Conservation (phyloP, 2,797 vertebrate species). For the Lates japonicus region DNA sequence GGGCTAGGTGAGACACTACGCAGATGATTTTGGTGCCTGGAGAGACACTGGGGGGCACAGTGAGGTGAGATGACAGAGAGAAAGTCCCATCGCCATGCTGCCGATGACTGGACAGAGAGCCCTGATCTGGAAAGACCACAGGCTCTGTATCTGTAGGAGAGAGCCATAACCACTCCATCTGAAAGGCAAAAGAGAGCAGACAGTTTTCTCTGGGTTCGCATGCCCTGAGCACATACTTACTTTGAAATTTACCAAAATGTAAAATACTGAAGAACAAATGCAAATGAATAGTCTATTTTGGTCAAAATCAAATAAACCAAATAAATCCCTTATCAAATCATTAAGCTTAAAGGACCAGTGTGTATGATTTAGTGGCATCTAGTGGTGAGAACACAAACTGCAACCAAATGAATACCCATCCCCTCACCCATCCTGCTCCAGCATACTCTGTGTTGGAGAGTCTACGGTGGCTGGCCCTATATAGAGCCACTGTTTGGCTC, state of each 20-base stretch:
- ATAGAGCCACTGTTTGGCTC: too few species aligned
- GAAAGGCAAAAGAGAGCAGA: constrained; percentile 19
- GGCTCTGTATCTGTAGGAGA: constrained; percentile 67
- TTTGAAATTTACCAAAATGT: background rate
- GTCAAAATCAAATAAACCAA: background rate
- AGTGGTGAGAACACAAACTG: too few species aligned
- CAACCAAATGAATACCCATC: too few species aligned
- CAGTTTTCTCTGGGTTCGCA: background rate
- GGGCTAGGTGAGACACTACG: constrained; percentile 85
- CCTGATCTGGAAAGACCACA: constrained; percentile 61
- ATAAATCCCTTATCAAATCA: background rate
- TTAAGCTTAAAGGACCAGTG: background rate
- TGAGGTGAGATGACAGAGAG: constrained; percentile 85
- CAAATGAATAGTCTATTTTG: background rate
- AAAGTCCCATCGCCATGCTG: constrained; percentile 86
- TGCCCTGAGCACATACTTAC: background rate
- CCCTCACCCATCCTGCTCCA: too few species aligned
- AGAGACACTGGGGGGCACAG: constrained; percentile 53
- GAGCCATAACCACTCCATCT: constrained; percentile 88
- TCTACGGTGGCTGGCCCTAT: too few species aligned
- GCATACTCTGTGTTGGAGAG: too few species aligned
- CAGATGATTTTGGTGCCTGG: constrained; percentile 86
- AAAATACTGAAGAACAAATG: background rate
- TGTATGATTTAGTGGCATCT: too few species aligned
- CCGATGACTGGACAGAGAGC: constrained; percentile 87